Percentiles rank a stretch among this genome's conserved stretches.
Conservation (phyloP, 64 coral and sea anemone genomes). For the Porites australiensis region DNA sequence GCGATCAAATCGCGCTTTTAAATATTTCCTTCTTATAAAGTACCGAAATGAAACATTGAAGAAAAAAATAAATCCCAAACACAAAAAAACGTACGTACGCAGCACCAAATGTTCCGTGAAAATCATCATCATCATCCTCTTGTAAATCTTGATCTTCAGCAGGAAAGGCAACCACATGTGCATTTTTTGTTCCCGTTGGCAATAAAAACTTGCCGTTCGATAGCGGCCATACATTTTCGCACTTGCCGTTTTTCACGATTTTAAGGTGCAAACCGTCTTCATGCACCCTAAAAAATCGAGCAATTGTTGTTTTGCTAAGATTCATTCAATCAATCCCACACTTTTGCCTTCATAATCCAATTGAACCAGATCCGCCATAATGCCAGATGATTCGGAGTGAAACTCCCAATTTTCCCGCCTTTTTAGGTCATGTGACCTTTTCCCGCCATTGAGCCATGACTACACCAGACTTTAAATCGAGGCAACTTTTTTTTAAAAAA, state of each 20-base stretch:
- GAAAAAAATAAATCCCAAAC: not conserved
- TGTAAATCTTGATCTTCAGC: not conserved
- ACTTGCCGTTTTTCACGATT: not conserved
- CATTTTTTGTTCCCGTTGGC: not conserved
- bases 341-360: not conserved
- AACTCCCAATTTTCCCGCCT: too few species aligned
- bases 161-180: not conserved
- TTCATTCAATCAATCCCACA: not conserved
- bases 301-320: not conserved
- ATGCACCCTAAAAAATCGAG: slow-evolving; percentile 10
- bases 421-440: too few species aligned
- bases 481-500: too few species aligned
- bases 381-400: too few species aligned
- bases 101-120: not conserved
- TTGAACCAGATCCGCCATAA: not conserved
- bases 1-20: not conserved
- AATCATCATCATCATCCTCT: not conserved
- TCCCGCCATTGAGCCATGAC: too few species aligned
- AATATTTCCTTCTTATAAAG: not conserved
- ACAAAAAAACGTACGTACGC: not conserved
- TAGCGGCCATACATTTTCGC: not conserved
- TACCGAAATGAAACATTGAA: not conserved
- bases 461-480: too few species aligned
- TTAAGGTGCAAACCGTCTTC: slow-evolving; percentile 30
- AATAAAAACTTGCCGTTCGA: not conserved